These are phyloP conservation scores for Drosophila persimilis DNA, from an alignment of 1,140 invertebrate genomes.

Conservation along the genomic window DNA sequence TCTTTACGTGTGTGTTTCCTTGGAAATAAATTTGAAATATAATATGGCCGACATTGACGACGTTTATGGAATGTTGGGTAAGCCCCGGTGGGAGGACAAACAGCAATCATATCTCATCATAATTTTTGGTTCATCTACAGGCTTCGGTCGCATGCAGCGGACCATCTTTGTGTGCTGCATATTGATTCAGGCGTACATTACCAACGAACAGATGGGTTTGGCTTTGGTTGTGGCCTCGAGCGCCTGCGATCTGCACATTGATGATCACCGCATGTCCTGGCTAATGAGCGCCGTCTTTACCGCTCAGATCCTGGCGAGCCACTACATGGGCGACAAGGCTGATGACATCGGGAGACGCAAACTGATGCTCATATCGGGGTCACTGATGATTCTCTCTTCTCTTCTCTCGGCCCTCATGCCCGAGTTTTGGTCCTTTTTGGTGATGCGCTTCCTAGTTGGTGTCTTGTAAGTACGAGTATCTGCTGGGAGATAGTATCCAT, in stretches of 20 bases:
- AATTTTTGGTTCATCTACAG: constrained; percentile 1
- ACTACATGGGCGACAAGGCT: constrained; percentile 26
- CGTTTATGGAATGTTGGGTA: constrained; percentile 23
- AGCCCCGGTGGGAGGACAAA: not conserved
- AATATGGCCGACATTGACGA: constrained; percentile 33
- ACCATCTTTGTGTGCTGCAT: not conserved
- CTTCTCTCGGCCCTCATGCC: constrained; percentile 48
- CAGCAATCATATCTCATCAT: not conserved
- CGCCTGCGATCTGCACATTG: constrained; percentile 30
- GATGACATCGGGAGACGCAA: constrained; percentile 51
- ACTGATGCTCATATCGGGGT: constrained; percentile 9
- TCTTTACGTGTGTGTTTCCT: not conserved
- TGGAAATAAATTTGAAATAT: not conserved
- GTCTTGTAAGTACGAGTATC: constrained; percentile 33
- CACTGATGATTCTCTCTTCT: not conserved
- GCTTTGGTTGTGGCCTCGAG: constrained; percentile 18
- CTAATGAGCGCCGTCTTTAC: constrained; percentile 14
- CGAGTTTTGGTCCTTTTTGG: constrained; percentile 47
- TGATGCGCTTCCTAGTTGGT: constrained; percentile 24
- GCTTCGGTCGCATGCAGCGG: constrained; percentile 52
- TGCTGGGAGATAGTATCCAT: not conserved
- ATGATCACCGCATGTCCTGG: constrained; percentile 13
- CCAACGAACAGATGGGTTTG: constrained; percentile 52
- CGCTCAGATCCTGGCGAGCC: constrained; percentile 17
- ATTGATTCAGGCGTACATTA: constrained; percentile 11